Conservation (phyloP, 2,797 vertebrate genomes). For the Poeciliopsis gracilis region DNA sequence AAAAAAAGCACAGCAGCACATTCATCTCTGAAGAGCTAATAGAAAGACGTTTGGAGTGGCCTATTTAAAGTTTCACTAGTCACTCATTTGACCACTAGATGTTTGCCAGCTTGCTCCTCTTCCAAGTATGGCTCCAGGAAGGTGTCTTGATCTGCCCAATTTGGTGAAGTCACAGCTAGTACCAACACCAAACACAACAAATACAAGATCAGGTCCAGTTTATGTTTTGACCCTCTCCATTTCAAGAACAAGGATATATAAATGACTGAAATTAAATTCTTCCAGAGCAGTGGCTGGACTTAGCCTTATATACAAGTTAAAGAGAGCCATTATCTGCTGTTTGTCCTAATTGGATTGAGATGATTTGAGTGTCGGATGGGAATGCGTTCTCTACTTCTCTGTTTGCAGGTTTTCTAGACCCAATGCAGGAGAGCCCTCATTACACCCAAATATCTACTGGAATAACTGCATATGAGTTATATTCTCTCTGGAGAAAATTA, state of each 20-base stretch:
- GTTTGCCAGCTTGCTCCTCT: not conserved
- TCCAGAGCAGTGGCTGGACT: not conserved
- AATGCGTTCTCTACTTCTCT: not conserved
- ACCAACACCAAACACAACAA: not conserved
- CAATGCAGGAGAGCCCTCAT: not conserved
- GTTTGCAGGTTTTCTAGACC: not conserved
- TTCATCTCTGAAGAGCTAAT: not conserved
- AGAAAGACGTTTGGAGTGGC: not conserved
- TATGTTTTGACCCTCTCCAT: not conserved
- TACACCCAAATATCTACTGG: not conserved
- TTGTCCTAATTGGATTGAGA: not conserved
- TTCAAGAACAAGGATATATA: not conserved
- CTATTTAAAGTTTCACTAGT: not conserved
- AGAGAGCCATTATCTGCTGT: not conserved
- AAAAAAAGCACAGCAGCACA: not conserved
- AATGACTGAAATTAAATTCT: not conserved
- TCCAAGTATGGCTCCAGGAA: not conserved
- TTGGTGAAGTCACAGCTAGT: not conserved
- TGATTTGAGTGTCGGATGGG: not conserved
- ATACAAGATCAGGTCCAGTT: not conserved
- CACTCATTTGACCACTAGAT: not conserved
- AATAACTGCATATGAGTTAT: not conserved
- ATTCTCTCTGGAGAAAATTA: too few relatives aligned
- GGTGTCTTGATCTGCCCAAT: not conserved
- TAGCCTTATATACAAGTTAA: not conserved